Evolutionary conservation across 2,113 vertebrate genomes (phyloP).

Genomic region (Scomber colias): DNA sequence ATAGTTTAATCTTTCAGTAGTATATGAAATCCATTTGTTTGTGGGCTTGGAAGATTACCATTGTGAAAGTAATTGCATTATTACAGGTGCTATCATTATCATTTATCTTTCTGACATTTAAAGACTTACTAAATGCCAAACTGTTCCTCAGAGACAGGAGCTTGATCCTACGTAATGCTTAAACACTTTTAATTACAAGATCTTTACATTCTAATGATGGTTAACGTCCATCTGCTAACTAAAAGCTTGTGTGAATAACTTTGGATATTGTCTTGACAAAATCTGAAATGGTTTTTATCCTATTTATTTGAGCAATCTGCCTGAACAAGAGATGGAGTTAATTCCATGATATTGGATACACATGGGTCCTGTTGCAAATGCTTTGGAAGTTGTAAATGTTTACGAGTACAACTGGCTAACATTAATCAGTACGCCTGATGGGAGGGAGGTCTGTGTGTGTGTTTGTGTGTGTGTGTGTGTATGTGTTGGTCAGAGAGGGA

Average conservation of each 20-base stretch:
- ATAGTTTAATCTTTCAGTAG: conserved; percentile 83
- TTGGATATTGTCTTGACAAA: conserved; percentile 32
- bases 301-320: conserved; percentile 64
- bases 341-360: conserved; percentile 56
- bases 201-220: conserved; percentile 62
- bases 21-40: conserved; percentile 88
- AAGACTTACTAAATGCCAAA: conserved; percentile 78
- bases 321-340: conserved; percentile 74
- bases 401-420: conserved; percentile 66
- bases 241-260: conserved; percentile 18
- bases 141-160: conserved; percentile 73
- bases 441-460: conserved; percentile 51
- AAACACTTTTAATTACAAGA: conserved; percentile 73
- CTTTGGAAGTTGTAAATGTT: conserved; percentile 69
- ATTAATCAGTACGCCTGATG: conserved; percentile 72
- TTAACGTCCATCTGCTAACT: conserved; percentile 40
- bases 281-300: conserved; percentile 54
- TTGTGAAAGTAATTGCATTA: conserved; percentile 78
- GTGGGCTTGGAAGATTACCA: conserved; percentile 78
- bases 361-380: conserved; percentile 56
- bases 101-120: conserved; percentile 81
- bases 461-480: conserved; percentile 23
- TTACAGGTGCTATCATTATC: conserved; percentile 81
- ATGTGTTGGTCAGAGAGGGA: background rate
- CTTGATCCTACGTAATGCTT: conserved; percentile 64